These are phyloP conservation scores for Epizoanthus illoricatus DNA, from an alignment of 92 coral and sea anemone genomes.

Conservation along the genomic window DNA sequence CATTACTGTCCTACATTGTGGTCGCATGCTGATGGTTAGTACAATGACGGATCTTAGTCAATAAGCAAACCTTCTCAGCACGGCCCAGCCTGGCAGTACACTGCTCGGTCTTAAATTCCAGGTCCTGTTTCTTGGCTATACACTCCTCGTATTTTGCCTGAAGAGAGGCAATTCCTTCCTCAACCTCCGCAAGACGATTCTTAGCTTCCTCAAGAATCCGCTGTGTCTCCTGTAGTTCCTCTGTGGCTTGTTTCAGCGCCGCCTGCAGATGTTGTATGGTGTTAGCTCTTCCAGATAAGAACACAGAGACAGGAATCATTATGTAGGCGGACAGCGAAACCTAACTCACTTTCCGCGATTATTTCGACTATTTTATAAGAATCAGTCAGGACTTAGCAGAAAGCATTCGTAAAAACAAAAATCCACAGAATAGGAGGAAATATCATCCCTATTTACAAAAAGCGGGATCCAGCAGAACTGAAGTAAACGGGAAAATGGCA, in stretches of 20 bases:
- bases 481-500: no score
- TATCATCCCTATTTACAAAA: no score
- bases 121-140: constrained; percentile 88
- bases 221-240: constrained; percentile 94
- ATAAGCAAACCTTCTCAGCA: constrained; percentile 84
- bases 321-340: no score
- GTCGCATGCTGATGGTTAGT: not conserved
- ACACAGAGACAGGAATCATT: no score
- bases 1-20: no score
- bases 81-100: constrained; percentile 87
- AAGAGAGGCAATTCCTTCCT: constrained; percentile 98
- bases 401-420: no score
- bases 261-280: constrained; percentile 47
- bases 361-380: no score
- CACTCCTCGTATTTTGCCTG: constrained; percentile 99
- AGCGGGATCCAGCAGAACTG: no score
- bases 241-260: constrained; percentile 91
- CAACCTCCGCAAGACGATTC: constrained; percentile 89
- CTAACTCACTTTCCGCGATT: no score
- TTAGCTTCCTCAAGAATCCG: constrained; percentile 94
- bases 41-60: not conserved
- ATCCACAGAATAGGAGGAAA: no score
- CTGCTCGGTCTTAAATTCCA: constrained; percentile 93
- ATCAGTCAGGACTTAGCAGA: no score
- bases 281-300: no score